These are phyloP conservation scores for Ectropis grisescens DNA, from an alignment of 1,140 invertebrate genomes.

Conservation along the genomic window DNA sequence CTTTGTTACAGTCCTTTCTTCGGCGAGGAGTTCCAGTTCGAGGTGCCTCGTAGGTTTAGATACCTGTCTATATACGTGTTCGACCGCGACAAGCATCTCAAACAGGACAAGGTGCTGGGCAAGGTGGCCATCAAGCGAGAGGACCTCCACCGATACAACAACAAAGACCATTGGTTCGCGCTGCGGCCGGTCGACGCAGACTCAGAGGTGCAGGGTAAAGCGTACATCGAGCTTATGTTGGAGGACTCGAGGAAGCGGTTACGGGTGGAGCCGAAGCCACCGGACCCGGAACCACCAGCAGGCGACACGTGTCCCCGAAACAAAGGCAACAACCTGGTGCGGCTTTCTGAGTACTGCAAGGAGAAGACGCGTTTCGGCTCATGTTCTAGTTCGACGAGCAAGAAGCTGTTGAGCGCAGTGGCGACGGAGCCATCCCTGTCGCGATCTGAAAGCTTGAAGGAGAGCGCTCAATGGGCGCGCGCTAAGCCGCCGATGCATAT, in stretches of 20 bases:
- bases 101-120: conserved; percentile 88
- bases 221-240: conserved; percentile 77
- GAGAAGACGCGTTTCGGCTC: conserved; percentile 62
- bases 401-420: conserved; percentile 47
- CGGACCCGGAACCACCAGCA: conserved; percentile 40
- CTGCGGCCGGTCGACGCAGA: conserved; percentile 87
- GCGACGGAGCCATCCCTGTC: conserved; percentile 50
- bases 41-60: conserved; percentile 89
- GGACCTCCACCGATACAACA: conserved; percentile 87
- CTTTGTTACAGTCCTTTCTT: conserved; percentile 84
- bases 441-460: conserved; percentile 57
- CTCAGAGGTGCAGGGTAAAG: conserved; percentile 90
- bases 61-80: conserved; percentile 90
- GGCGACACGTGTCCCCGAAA: conserved; percentile 40
- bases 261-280: conserved; percentile 52
- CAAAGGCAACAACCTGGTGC: conserved; percentile 52
- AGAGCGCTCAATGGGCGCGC: conserved; percentile 47
- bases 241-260: conserved; percentile 53
- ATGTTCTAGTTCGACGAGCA: conserved; percentile 61
- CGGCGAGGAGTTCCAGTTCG: conserved; percentile 93
- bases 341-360: conserved; percentile 59
- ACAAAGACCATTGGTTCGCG: conserved; percentile 93
- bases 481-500: conserved; percentile 52
- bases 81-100: conserved; percentile 84
- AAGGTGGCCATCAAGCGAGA: conserved; percentile 91